These are phyloP conservation scores for Zaprionus capensis DNA, from an alignment of 1,140 invertebrate species.

Conservation along the genomic window DNA sequence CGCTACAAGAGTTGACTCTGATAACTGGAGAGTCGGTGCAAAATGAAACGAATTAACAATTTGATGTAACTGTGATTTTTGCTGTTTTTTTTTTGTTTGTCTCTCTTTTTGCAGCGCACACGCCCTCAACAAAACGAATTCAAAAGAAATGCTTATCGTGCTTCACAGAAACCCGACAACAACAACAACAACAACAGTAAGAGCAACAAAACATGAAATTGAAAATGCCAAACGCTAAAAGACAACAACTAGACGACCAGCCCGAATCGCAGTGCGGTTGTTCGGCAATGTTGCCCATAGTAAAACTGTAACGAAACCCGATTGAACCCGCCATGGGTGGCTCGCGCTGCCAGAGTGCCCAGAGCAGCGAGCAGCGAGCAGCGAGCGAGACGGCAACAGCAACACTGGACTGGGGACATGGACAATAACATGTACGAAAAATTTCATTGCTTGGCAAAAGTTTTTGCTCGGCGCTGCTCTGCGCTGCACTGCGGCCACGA, in stretches of 20 bases:
- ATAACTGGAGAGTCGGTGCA: constrained; percentile 61
- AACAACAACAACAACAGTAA: constrained; percentile 47
- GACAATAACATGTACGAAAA: constrained; percentile 81
- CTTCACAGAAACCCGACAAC: constrained; percentile 76
- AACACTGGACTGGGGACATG: constrained; percentile 68
- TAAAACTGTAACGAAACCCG: constrained; percentile 82
- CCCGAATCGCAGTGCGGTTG: constrained; percentile 5
- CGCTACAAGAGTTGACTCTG: constrained; percentile 46
- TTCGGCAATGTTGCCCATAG: constrained; percentile 70
- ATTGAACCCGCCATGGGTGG: constrained; percentile 81
- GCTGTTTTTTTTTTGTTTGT: constrained; percentile 20
- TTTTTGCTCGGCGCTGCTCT: constrained; percentile 56
- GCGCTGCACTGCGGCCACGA: constrained; percentile 47
- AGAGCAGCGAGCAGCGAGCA: constrained; percentile 43
- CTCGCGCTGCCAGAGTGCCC: constrained; percentile 52
- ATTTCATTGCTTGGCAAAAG: constrained; percentile 72
- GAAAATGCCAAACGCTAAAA: constrained; percentile 81
- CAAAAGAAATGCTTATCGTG: constrained; percentile 82
- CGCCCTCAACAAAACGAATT: constrained; percentile 79
- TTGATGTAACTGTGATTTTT: constrained; percentile 82
- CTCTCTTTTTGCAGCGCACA: constrained; percentile 49
- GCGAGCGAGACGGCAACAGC: constrained; percentile 45
- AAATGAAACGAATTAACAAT: constrained; percentile 82
- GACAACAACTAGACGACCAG: constrained; percentile 70
- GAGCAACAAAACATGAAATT: constrained; percentile 71